phyloP scores from a whole-genome alignment of 1,140 invertebrate genomes.

The Harlomillsia oculata region DNA sequence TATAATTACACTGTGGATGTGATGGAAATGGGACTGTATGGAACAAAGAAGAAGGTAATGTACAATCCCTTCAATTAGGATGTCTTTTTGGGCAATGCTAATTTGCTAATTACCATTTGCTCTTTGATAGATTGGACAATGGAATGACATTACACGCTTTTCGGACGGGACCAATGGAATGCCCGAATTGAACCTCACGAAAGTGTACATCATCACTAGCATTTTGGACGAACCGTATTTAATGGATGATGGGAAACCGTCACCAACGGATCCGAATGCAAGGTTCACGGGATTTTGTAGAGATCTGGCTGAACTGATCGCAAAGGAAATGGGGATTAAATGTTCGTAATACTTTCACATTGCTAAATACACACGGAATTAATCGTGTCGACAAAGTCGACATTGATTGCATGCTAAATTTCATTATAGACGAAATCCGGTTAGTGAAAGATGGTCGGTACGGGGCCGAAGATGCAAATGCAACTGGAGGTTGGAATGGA shows the following conservation, averaged over 20 bases:
- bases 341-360: conserved; percentile 51
- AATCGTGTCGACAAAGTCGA: too few species aligned
- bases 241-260: conserved; percentile 60
- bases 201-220: conserved; percentile 81
- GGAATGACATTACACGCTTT: conserved; percentile 43
- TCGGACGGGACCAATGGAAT: background rate
- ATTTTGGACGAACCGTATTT: conserved; percentile 78
- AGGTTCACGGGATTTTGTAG: conserved; percentile 92
- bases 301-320: conserved; percentile 74
- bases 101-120: background rate
- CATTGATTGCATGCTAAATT: too few species aligned
- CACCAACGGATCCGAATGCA: conserved; percentile 47
- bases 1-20: conserved; percentile 85
- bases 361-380: background rate
- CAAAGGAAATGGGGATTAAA: conserved; percentile 71
- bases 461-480: conserved; percentile 28
- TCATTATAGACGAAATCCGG: conserved; percentile 28
- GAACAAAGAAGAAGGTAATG: conserved; percentile 67
- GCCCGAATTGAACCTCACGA: conserved; percentile 36
- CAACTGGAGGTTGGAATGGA: conserved; percentile 33
- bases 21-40: conserved; percentile 81
- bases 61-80: background rate
- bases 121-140: conserved; percentile 66
- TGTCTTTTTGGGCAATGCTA: background rate
- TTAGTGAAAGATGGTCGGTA: conserved; percentile 32